Percentiles rank a stretch among this genome's conserved stretches.
Evolutionary conservation across 2,113 vertebrate genomes (phyloP).

Genomic region (Rhinoderma darwinii): DNA sequence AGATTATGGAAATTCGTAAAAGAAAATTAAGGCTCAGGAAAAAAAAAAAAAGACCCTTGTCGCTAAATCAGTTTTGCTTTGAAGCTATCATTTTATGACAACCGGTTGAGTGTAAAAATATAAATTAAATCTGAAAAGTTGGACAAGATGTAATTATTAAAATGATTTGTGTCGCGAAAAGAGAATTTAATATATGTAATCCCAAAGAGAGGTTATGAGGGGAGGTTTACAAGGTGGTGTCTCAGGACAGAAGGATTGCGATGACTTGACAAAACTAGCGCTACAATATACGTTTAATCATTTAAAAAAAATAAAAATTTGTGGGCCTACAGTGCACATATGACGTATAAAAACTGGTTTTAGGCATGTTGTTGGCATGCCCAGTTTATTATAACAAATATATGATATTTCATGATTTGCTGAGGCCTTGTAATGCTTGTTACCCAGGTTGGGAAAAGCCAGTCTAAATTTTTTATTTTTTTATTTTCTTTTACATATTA

Average conservation of each 20-base stretch:
- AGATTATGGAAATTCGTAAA: conserved; percentile 65
- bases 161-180: conserved; percentile 63
- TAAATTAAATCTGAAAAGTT: conserved; percentile 67
- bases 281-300: no score
- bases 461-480: no score
- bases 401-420: no score
- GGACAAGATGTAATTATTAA: conserved; percentile 64
- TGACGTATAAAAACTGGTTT: not conserved
- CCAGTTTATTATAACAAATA: not conserved
- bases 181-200: conserved; percentile 61
- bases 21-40: conserved; percentile 61
- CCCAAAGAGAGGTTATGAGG: conserved; percentile 54
- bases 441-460: no score
- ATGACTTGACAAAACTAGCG: not conserved
- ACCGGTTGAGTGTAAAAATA: conserved; percentile 63
- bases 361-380: not conserved
- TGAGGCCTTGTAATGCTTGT: no score
- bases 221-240: conserved; percentile 43
- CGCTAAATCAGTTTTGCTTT: conserved; percentile 65
- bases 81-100: conserved; percentile 61
- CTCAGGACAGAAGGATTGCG: conserved; percentile 17
- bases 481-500: no score
- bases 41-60: conserved; percentile 56
- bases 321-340: not conserved
- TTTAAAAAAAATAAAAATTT: not conserved